Percentiles rank a stretch among this genome's conserved stretches.
phyloP scores from a whole-genome alignment of 1,140 invertebrate species.

The Heliothis subflexa region DNA sequence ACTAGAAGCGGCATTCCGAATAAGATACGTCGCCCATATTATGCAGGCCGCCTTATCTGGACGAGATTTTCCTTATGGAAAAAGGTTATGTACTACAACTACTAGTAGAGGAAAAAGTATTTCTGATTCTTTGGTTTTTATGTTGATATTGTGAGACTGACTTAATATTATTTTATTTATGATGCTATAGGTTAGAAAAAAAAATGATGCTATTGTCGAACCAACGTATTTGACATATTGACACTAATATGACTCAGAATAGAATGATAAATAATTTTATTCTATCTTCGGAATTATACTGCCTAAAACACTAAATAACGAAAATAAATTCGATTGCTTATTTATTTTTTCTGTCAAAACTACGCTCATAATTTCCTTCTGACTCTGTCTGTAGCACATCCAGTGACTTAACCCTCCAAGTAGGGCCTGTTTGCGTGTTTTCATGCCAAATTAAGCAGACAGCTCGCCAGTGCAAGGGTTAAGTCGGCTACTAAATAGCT shows the following conservation, averaged over 20 bases:
- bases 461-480: conserved; percentile 53
- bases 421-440: conserved; percentile 62
- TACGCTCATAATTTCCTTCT: neutral
- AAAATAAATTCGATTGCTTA: neutral
- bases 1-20: conserved; percentile 44
- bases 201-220: too few species aligned
- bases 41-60: conserved; percentile 49
- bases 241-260: too few species aligned
- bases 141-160: too few species aligned
- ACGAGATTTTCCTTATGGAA: conserved; percentile 12
- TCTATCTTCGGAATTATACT: neutral
- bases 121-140: too few species aligned
- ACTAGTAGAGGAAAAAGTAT: too few species aligned
- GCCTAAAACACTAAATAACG: neutral
- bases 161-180: too few species aligned
- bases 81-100: neutral
- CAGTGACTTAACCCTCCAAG: conserved; percentile 44
- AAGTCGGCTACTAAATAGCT: conserved; percentile 66
- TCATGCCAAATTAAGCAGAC: conserved; percentile 73
- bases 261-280: too few species aligned
- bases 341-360: neutral
- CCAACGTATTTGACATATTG: too few species aligned
- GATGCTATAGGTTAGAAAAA: too few species aligned
- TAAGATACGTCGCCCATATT: conserved; percentile 30
- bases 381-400: conserved; percentile 43